Evolutionary conservation across 2,113 vertebrate genomes (phyloP).

Genomic region (Barnardius zonarius): DNA sequence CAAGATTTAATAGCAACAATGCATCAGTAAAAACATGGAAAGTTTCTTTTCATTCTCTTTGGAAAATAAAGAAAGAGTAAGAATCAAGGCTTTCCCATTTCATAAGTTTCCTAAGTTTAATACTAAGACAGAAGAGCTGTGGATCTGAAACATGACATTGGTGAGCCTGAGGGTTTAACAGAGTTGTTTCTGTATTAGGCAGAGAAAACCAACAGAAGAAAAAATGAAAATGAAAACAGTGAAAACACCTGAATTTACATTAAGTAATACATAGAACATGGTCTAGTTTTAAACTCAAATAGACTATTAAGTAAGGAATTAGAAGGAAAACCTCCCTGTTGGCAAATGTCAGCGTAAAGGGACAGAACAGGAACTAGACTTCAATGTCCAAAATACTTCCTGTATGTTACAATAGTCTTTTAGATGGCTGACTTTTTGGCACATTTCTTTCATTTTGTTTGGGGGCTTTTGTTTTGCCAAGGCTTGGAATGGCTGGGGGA

Average conservation of each 20-base stretch:
- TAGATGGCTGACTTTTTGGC: neutral
- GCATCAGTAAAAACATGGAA: neutral
- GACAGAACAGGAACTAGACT: neutral
- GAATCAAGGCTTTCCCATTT: neutral
- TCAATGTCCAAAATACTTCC: neutral
- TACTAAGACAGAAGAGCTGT: neutral
- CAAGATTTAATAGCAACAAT: slow-evolving; percentile 11
- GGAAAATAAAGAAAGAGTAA: neutral
- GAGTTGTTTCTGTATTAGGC: neutral
- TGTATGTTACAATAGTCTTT: rapidly evolving
- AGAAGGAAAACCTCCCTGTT: neutral
- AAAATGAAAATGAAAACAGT: neutral
- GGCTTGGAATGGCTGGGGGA: neutral
- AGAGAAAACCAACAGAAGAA: neutral
- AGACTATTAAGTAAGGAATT: neutral
- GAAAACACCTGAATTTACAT: neutral
- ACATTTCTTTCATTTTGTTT: neutral
- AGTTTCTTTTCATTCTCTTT: neutral
- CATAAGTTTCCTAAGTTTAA: neutral
- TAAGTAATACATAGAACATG: neutral
- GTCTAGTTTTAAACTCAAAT: neutral
- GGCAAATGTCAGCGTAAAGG: neutral
- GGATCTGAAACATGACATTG: neutral
- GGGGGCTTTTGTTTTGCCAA: neutral
- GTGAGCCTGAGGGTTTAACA: neutral